Percentiles rank a stretch among this genome's conserved stretches.
phyloP scores from a whole-genome alignment of 2,113 vertebrate species.

The Alectura lathami region DNA sequence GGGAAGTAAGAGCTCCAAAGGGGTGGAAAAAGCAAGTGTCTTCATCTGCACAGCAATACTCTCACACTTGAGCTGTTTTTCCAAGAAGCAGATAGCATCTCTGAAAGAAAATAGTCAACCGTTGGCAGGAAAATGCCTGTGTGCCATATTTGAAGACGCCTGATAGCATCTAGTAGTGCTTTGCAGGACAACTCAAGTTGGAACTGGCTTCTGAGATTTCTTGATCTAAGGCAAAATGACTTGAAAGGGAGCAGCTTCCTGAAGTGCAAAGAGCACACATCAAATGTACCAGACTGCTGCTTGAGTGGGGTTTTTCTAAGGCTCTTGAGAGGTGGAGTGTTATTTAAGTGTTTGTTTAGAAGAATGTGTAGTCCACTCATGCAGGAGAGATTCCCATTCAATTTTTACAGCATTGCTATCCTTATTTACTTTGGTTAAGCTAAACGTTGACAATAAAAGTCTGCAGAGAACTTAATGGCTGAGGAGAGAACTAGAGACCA shows the following conservation, averaged over 20 bases:
- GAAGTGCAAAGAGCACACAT: background rate
- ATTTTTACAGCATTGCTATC: background rate
- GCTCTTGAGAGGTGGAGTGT: conserved; percentile 23
- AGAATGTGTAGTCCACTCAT: background rate
- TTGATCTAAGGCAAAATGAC: background rate
- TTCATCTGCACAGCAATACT: background rate
- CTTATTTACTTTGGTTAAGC: conserved; percentile 15
- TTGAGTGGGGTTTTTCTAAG: background rate
- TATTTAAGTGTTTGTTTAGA: conserved; percentile 57
- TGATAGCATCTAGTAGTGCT: background rate
- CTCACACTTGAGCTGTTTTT: background rate
- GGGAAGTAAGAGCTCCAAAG: background rate
- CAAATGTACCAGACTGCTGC: background rate
- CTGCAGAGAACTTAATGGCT: background rate
- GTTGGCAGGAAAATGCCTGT: background rate
- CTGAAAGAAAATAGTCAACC: background rate
- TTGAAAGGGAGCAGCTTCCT: background rate
- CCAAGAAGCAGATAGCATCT: background rate
- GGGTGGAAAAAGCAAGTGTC: background rate
- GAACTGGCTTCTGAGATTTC: background rate
- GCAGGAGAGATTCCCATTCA: background rate
- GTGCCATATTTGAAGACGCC: background rate
- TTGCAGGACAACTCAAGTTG: background rate
- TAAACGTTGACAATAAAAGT: background rate
- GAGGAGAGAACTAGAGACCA: background rate